Evolutionary conservation across 2,888 invertebrate genomes (phyloP).

Genomic region (Colletes collaris): DNA sequence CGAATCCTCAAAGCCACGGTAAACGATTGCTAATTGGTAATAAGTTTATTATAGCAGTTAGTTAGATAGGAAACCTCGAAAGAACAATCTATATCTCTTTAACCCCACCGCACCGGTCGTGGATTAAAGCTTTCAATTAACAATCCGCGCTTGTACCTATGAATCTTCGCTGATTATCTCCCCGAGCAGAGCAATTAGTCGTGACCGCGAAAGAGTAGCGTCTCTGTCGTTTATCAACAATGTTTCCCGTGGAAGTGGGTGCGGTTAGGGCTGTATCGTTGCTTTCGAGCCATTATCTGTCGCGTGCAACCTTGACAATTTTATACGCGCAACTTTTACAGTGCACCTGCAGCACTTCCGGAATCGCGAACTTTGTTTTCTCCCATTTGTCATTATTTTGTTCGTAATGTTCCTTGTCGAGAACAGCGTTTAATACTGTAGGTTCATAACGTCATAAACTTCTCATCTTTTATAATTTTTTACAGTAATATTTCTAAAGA

Average conservation of each 20-base stretch:
- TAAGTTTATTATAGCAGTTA: no score
- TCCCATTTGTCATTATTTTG: no score
- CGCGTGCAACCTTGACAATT: background rate
- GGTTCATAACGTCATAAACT: no score
- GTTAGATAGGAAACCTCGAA: background rate
- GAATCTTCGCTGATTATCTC: conserved; percentile 25
- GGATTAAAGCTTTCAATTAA: background rate
- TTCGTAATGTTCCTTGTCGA: no score
- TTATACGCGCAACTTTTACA: background rate
- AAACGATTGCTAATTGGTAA: no score
- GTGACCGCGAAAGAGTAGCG: conserved; percentile 30
- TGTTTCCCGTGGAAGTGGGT: conserved; percentile 15
- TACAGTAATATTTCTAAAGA: no score
- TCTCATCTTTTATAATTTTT: no score
- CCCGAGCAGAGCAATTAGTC: conserved; percentile 26
- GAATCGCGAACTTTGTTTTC: no score
- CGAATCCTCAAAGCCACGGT: no score
- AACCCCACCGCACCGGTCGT: background rate
- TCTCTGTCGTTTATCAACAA: conserved; percentile 30
- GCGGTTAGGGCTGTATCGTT: conserved; percentile 24
- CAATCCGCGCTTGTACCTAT: background rate
- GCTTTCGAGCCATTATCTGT: background rate
- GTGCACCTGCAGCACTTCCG: no score
- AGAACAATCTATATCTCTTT: background rate
- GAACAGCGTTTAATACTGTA: no score